Evolutionary conservation across 2,797 vertebrate genomes (phyloP).

Genomic region (Melanotaenia boesemani): DNA sequence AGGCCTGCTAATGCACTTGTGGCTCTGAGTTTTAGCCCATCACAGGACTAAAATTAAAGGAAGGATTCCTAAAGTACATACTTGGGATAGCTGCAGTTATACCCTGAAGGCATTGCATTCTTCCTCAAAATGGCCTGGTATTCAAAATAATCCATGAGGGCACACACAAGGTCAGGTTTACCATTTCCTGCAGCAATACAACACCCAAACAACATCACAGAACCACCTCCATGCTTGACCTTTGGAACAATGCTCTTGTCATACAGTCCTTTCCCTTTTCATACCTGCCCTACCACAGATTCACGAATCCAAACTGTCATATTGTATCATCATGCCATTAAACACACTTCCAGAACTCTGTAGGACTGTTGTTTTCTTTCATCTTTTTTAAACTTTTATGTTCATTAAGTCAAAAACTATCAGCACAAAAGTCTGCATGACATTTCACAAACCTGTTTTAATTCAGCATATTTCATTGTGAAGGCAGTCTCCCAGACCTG

Average conservation of each 20-base stretch:
- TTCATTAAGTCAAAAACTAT: background rate
- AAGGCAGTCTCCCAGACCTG: background rate
- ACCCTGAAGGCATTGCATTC: background rate
- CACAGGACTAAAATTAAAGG: background rate
- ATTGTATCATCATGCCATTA: background rate
- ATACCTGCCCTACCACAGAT: background rate
- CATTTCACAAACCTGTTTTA: background rate
- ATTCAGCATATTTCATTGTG: background rate
- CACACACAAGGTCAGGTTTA: background rate
- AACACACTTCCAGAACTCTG: constrained; percentile 1
- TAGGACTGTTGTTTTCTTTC: background rate
- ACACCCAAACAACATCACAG: background rate
- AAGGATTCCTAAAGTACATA: background rate
- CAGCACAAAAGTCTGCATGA: too few relatives aligned
- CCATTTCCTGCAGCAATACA: background rate
- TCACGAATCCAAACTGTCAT: constrained; percentile 2
- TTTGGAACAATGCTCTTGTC: background rate
- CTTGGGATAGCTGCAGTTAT: background rate
- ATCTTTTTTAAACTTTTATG: background rate
- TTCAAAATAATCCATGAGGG: background rate
- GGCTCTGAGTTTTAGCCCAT: too few relatives aligned
- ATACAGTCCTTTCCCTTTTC: background rate
- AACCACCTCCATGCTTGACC: background rate
- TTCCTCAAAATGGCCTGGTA: constrained; percentile 5
- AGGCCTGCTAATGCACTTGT: too few relatives aligned